Percentiles rank a stretch among this genome's conserved stretches.
Conservation (phyloP, 2,113 vertebrate species). For the Dolichotis patagonum region DNA sequence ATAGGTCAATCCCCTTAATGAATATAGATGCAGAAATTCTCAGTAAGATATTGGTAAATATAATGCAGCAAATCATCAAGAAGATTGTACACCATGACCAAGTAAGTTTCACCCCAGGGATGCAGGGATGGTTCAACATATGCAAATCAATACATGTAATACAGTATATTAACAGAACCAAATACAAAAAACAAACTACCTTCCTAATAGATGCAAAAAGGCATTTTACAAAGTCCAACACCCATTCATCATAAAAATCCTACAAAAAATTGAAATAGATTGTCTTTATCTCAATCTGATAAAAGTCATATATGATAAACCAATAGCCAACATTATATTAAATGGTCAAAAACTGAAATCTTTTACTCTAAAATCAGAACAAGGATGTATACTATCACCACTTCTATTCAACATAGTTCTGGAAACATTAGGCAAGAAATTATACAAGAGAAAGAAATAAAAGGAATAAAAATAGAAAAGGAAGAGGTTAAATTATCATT, state of each 20-base stretch:
- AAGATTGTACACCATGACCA: not conserved
- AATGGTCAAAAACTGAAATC: not conserved
- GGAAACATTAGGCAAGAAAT: not conserved
- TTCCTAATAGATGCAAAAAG: not conserved
- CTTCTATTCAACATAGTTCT: not conserved
- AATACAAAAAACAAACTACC: not conserved
- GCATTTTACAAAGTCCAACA: not conserved
- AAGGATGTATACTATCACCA: not conserved
- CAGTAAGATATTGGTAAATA: not conserved
- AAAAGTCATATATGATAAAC: not conserved
- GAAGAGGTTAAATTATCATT: not conserved
- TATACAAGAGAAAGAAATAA: not conserved
- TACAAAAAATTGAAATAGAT: not conserved
- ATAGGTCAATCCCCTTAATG: not conserved
- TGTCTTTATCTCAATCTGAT: not conserved
- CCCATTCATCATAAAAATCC: not conserved
- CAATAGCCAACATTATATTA: not conserved
- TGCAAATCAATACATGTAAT: not conserved
- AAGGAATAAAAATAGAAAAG: not conserved
- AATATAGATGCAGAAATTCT: not conserved
- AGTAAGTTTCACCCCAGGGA: not conserved
- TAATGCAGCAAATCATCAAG: not conserved
- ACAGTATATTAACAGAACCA: not conserved
- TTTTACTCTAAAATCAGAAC: not conserved
- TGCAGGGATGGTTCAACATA: not conserved